Base-by-base conservation (phyloP, 2,888 invertebrate species). In the Drosophila mulleri region DNA sequence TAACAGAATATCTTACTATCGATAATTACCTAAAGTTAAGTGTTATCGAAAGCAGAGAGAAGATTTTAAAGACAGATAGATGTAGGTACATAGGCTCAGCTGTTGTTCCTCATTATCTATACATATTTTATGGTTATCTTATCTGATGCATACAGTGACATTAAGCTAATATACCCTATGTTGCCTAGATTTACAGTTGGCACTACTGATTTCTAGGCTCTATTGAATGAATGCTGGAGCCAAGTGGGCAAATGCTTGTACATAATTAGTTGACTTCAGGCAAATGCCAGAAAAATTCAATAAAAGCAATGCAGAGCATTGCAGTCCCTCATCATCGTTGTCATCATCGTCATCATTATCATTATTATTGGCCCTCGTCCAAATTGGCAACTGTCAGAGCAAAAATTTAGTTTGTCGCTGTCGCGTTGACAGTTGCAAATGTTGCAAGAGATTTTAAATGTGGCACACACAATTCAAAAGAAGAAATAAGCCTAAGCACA, bases 361-460 rank as follows among this genome's bases (percentile, higher is more conserved):
- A 72, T 75, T 50, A 50, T 50, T 76, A 72, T 85, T 85, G 84
- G 84, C 90, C 69, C 64, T 53, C 68, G 69, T 88, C 90, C 84
- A 85, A 85, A 88, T 88, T 88, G 84, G 85, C 77, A 88, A 84
- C 68, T 79, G 72, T 65, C 53, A 23, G 53, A 39, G 62, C 57
- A 48, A 52, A 44, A 41, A 58, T 73, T 75, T 56, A 18, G 48
- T 37, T 76, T 83, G 72, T 73, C 48, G 73, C 71, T 85, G 88
- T 83, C 68, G 73, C 73, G 86, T 80, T 89, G 90, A 89, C 90
- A 85, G 85, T 89, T 88, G 84, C 77, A 85, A 84, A 85, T 89
- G 85, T 82, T 74, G 88, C 86, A 82, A 61, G 64, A 67, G 63
- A 66, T 60, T 69, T 47, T 37, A 47, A 56, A 59, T 66, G 45